phyloP scores from a whole-genome alignment of 1,140 invertebrate genomes.

The Globodera rostochiensis region DNA sequence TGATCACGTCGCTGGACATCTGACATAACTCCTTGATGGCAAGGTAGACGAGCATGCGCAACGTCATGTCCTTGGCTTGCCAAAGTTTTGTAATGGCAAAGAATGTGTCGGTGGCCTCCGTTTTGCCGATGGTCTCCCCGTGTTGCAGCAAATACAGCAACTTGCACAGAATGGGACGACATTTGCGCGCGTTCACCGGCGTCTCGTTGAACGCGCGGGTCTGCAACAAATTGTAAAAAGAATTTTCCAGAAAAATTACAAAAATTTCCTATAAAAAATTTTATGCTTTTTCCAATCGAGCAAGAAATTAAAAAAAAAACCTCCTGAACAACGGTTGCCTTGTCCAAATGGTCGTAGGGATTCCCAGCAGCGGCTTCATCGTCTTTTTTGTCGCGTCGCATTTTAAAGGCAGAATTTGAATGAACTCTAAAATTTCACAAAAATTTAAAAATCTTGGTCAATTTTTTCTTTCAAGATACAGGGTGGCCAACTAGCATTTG shows the following conservation, averaged over 20 bases:
- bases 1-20: constrained; percentile 97
- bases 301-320: constrained; percentile 66
- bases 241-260: constrained; percentile 10
- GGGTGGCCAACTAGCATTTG: too few relatives aligned
- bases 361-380: constrained; percentile 78
- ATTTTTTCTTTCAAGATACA: too few relatives aligned
- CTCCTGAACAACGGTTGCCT: constrained; percentile 93
- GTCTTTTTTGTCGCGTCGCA: constrained; percentile 78
- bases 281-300: neutral
- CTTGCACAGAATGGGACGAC: constrained; percentile 90
- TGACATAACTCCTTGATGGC: constrained; percentile 94
- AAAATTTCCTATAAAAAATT: too few relatives aligned
- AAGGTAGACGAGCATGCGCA: constrained; percentile 90
- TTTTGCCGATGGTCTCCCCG: constrained; percentile 83
- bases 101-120: constrained; percentile 96
- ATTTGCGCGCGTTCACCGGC: constrained; percentile 93
- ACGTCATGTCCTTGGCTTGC: constrained; percentile 88
- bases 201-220: constrained; percentile 93
- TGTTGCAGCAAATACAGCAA: constrained; percentile 91
- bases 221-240: constrained; percentile 55
- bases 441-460: too few relatives aligned
- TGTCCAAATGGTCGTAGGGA: constrained; percentile 89
- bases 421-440: too few relatives aligned
- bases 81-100: constrained; percentile 99
- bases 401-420: neutral